These are phyloP conservation scores for Notolepis coatsorum DNA, from an alignment of 2,797 vertebrate species.

Conservation along the genomic window DNA sequence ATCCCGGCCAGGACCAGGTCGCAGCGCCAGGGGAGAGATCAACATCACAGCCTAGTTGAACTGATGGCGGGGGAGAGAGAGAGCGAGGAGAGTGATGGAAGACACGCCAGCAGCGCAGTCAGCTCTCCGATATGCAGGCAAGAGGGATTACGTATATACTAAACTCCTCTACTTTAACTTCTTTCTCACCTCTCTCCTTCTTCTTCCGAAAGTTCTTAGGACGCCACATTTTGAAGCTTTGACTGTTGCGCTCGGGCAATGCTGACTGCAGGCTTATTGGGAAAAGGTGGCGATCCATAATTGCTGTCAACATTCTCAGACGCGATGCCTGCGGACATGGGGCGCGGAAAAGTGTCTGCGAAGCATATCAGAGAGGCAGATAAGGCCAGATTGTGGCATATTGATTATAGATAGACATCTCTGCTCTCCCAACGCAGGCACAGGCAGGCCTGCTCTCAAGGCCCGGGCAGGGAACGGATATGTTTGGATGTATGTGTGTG, in stretches of 20 bases:
- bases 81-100: slow-evolving; percentile 4
- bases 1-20: slow-evolving; percentile 36
- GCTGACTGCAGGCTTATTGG: slow-evolving; percentile 58
- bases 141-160: no score
- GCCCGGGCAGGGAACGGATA: slow-evolving; percentile 45
- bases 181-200: neutral
- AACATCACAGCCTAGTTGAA: slow-evolving; percentile 41
- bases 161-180: slow-evolving; percentile 2
- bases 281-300: slow-evolving; percentile 67
- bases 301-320: slow-evolving; percentile 61
- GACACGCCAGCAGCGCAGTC: neutral
- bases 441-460: slow-evolving; percentile 50
- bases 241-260: slow-evolving; percentile 14
- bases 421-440: slow-evolving; percentile 61
- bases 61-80: slow-evolving; percentile 8
- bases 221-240: slow-evolving; percentile 41
- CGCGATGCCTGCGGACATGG: slow-evolving; percentile 54
- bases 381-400: slow-evolving; percentile 76
- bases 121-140: slow-evolving; percentile 3
- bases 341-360: slow-evolving; percentile 69
- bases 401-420: slow-evolving; percentile 80
- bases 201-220: slow-evolving; percentile 26
- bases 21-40: slow-evolving; percentile 27
- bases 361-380: slow-evolving; percentile 69
- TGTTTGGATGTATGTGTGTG: slow-evolving; percentile 52